A percentile compares a stretch with the other conserved stretches of the same genome.
These are phyloP conservation scores for Cossypha caffra DNA, from an alignment of 2,797 vertebrate species.

Conservation along the genomic window DNA sequence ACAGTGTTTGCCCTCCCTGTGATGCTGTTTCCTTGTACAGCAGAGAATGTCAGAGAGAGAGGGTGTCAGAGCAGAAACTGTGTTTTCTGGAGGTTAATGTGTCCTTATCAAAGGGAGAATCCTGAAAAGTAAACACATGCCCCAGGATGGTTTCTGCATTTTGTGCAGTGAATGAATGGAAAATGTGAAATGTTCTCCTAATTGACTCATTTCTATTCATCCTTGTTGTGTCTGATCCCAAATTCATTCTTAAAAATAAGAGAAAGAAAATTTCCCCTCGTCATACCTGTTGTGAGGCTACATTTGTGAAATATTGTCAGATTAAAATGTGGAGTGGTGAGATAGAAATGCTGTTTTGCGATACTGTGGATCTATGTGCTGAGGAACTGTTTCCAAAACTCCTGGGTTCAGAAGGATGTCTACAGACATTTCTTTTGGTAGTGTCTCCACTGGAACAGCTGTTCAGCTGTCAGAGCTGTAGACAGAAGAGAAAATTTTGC, in stretches of 20 bases:
- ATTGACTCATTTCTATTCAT: accelerated
- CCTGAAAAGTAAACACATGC: neutral
- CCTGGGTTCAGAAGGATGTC: neutral
- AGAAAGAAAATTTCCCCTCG: neutral
- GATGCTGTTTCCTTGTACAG: neutral
- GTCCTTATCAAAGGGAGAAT: neutral
- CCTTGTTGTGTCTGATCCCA: neutral
- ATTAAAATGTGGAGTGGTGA: neutral
- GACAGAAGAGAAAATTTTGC: neutral
- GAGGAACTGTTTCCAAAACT: neutral
- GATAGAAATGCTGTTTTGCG: neutral
- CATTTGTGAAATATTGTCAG: neutral
- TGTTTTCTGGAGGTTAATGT: neutral
- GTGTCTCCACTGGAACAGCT: neutral
- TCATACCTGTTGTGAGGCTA: neutral
- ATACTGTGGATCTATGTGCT: neutral
- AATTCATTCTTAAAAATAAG: neutral
- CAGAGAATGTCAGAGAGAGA: neutral
- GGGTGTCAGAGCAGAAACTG: neutral
- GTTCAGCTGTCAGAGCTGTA: neutral
- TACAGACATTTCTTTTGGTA: neutral
- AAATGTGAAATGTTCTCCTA: neutral
- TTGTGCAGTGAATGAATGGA: neutral
- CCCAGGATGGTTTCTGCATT: neutral
- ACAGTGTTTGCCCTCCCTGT: neutral